Base-by-base conservation (phyloP, 2,113 vertebrate genomes). In the Elephas maximus region DNA sequence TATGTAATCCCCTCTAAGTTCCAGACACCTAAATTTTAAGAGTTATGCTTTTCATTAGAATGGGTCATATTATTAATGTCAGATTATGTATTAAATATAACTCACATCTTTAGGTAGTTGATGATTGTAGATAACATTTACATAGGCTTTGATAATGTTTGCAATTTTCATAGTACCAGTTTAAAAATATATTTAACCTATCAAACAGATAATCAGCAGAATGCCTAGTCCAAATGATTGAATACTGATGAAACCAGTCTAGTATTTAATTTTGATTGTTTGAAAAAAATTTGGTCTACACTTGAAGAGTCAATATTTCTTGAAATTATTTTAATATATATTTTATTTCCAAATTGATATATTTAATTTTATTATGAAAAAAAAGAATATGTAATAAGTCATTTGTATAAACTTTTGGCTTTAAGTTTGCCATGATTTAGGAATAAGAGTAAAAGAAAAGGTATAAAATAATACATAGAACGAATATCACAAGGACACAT, bases 121-220 rank as follows among this genome's bases (percentile, higher is more conserved):
- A 84, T 26, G 53, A 21, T 80, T 33, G 33, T 71, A 18, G 2
- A 77, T 67, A 67, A 79, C 89, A 12, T 81, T 82, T 85, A 76
- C 1, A 30, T 10, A 69, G 2, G 6, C 26, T 90, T 90, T 37
- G 33, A 24, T 7, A 86, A 4, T 63, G 77, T 85, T 80, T 85
- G 18, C 6, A 91, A 95, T 57, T 80, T 62, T 91, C 65, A 74
- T 71, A 48, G 67, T 53, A 62, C 28, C 30, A 77, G 5, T 15
- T 96, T 81, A 74, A 91, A 28, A 84, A 95, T 76, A 71, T 45
- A 30, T 11, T 91, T 83, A 51, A 83, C 33, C 85, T 53, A 44
- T 77, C 67, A 93, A 11, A 57, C 30, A 65, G 9, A 41, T n/a
- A 45, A 63, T 71, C 20, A 82, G 2, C 4, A 85, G 2, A 78